Percentiles rank a stretch among this genome's conserved stretches.
phyloP scores from a whole-genome alignment of 2,113 vertebrate species.

The Phaethornis superciliosus region DNA sequence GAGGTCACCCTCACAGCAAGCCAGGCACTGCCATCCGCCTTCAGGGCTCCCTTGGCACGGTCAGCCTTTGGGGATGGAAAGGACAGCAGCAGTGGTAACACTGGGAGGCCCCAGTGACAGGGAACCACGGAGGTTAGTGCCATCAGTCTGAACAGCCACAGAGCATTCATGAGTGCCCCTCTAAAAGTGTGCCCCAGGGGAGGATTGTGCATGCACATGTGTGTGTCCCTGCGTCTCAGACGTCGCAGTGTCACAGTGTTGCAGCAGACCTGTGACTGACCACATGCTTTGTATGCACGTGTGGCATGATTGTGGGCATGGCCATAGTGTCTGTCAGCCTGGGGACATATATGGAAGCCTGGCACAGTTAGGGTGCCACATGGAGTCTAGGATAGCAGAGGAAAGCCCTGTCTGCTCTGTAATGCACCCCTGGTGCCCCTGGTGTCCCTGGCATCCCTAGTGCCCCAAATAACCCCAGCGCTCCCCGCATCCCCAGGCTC shows the following conservation, averaged over 20 bases:
- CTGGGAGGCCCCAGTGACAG: not conserved
- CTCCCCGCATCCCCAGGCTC: not conserved
- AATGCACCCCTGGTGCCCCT: not conserved
- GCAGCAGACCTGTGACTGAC: not conserved
- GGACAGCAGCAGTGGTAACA: not conserved
- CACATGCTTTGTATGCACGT: rapidly evolving
- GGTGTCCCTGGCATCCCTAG: not conserved
- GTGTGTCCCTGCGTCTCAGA: rapidly evolving
- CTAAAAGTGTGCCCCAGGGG: rapidly evolving
- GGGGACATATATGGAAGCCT: not conserved
- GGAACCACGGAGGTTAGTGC: not conserved
- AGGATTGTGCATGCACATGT: not conserved
- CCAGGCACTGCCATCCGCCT: not conserved
- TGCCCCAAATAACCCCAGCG: not conserved
- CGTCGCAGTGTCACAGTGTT: not conserved
- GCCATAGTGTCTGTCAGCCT: not conserved
- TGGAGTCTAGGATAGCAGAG: too few species aligned
- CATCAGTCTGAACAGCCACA: not conserved
- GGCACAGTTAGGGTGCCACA: not conserved
- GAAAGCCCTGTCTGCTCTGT: not conserved
- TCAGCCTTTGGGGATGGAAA: not conserved
- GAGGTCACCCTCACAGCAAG: not conserved
- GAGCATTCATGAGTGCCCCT: rapidly evolving
- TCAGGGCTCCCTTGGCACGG: not conserved
- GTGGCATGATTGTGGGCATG: not conserved